Evolutionary conservation across 30 jellyfish, hydroid and myxozoan genomes (phyloP).

Genomic region (Aurelia aurita complex sp. Pacific): DNA sequence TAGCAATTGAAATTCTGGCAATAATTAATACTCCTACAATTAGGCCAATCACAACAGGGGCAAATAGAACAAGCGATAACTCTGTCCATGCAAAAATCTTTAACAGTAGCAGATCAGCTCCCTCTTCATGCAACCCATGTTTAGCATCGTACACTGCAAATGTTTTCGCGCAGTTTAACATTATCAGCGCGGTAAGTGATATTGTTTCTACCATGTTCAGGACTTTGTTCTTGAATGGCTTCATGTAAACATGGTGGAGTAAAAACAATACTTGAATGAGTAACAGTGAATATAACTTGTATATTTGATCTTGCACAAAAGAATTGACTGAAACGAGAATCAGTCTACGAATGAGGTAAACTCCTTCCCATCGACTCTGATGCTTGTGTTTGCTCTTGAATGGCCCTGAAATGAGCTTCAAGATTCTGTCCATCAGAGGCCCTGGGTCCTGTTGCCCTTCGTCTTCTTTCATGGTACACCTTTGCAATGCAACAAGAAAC

Average conservation of each 20-base stretch:
- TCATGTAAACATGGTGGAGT: constrained; percentile 21
- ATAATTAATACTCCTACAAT: neutral
- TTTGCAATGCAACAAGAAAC: neutral
- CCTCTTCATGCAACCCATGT: constrained; percentile 1
- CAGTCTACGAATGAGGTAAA: constrained; percentile 41
- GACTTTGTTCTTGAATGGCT: constrained; percentile 43
- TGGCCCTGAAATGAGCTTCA: constrained; percentile 6
- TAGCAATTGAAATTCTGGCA: neutral
- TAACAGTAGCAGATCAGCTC: neutral
- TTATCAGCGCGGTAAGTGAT: constrained; percentile 35
- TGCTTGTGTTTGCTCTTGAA: constrained; percentile 1
- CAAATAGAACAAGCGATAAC: neutral
- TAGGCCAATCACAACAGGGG: neutral
- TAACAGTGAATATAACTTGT: constrained; percentile 10
- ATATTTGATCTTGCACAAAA: constrained; percentile 19
- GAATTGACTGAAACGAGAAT: constrained; percentile 1
- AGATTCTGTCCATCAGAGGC: neutral
- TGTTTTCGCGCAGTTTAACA: constrained; percentile 7
- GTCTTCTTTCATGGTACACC: neutral
- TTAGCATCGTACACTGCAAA: constrained; percentile 8
- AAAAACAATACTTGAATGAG: constrained; percentile 27
- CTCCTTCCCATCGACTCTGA: constrained; percentile 45
- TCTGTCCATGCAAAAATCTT: neutral
- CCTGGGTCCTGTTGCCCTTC: neutral
- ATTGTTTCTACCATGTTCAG: constrained; percentile 43